These are phyloP conservation scores for Drosophila tani DNA, from an alignment of 1,140 invertebrate genomes.

Conservation along the genomic window DNA sequence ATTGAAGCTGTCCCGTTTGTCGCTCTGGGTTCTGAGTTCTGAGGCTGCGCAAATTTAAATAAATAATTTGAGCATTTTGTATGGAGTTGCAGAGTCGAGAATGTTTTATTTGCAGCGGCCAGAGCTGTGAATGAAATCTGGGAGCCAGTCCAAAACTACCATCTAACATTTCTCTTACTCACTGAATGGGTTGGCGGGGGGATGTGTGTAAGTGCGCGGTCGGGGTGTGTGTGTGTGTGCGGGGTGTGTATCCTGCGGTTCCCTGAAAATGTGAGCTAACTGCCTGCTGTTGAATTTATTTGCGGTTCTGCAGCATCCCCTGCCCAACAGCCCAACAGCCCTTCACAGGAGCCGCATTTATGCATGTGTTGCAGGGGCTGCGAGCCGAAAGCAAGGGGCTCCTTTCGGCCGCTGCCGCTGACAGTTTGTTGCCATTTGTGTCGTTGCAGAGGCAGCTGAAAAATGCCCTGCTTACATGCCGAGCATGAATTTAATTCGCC, in stretches of 20 bases:
- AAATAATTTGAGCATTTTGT: constrained; percentile 34
- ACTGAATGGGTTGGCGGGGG: constrained; percentile 8
- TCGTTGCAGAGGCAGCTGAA: constrained; percentile 42
- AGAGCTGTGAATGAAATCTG: constrained; percentile 31
- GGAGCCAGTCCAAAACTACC: constrained; percentile 18
- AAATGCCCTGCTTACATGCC: constrained; percentile 51
- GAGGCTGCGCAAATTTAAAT: constrained; percentile 33
- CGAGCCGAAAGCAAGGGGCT: constrained; percentile 1
- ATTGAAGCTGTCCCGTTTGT: constrained; percentile 20
- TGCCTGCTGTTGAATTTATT: constrained; percentile 73
- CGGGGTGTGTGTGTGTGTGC: constrained; percentile 7
- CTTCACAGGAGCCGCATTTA: constrained; percentile 23
- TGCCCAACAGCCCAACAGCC: constrained; percentile 8
- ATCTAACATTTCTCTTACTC: constrained; percentile 37
- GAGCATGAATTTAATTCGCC: constrained; percentile 67
- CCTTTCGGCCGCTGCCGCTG: constrained; percentile 53
- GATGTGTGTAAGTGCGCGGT: constrained; percentile 20
- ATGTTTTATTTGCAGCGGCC: constrained; percentile 25
- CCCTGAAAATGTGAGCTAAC: constrained; percentile 62
- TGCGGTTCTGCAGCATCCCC: constrained; percentile 51
- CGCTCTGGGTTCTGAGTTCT: constrained; percentile 15
- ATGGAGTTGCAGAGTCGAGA: constrained; percentile 1
- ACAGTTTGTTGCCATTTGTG: constrained; percentile 65
- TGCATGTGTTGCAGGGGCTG: constrained; percentile 8
- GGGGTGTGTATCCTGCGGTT: constrained; percentile 33